These are phyloP conservation scores for Panopea generosa DNA, from an alignment of 2,888 invertebrate genomes.

Conservation along the genomic window DNA sequence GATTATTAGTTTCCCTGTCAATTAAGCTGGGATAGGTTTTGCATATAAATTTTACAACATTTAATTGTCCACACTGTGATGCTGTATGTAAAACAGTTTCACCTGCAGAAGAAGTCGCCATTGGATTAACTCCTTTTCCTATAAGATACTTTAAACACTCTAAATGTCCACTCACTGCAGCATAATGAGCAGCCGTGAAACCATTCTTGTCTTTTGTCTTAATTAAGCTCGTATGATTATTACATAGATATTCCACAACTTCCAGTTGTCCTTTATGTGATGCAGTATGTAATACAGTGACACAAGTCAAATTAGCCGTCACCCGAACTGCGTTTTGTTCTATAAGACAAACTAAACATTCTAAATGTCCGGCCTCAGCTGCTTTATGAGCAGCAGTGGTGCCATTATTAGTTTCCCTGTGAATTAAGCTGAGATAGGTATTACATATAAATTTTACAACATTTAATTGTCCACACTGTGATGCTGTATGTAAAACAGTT, in stretches of 20 bases:
- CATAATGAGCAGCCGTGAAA: slow-evolving; percentile 42
- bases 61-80: slow-evolving; percentile 42
- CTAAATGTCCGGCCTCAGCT: no score
- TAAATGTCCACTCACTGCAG: slow-evolving; percentile 42
- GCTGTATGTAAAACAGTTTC: slow-evolving; percentile 56
- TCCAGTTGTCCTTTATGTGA: slow-evolving; percentile 46
- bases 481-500: no score
- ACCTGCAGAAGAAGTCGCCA: slow-evolving; percentile 32
- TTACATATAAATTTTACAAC: no score
- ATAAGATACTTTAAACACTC: slow-evolving; percentile 37
- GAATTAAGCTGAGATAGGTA: no score
- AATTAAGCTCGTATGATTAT: slow-evolving; percentile 37
- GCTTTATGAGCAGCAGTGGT: no score
- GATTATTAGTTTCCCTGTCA: slow-evolving; percentile 14
- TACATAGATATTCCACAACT: slow-evolving; percentile 26
- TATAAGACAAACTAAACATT: no score
- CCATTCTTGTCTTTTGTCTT: slow-evolving; percentile 25
- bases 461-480: no score
- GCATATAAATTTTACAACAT: slow-evolving; percentile 45
- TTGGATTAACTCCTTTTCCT: slow-evolving; percentile 16
- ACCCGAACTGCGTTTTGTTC: slow-evolving; percentile 4
- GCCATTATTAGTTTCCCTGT: no score
- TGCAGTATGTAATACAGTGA: slow-evolving; percentile 57
- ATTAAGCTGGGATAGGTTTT: slow-evolving; percentile 31
- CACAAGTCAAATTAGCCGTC: slow-evolving; percentile 30